These are phyloP conservation scores for Terrapene triunguis DNA, from an alignment of 2,113 vertebrate genomes.

Conservation along the genomic window DNA sequence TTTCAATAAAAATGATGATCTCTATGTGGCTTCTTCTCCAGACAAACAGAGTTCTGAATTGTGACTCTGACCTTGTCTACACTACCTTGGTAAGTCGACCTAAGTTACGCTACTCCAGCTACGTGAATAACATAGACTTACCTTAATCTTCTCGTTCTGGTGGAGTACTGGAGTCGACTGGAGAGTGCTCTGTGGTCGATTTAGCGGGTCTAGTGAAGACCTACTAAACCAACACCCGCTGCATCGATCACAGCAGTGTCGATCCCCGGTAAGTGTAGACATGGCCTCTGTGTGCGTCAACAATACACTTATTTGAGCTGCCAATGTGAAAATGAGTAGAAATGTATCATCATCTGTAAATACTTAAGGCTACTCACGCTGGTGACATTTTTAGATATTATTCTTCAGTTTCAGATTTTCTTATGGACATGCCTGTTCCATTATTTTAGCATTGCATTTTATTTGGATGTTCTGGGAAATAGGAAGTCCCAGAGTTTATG, in stretches of 20 bases:
- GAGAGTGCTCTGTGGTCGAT: no score
- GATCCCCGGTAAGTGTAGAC: no score
- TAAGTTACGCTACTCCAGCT: no score
- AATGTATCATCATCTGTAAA: slow-evolving; percentile 12
- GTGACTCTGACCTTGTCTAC: background rate
- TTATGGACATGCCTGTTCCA: background rate
- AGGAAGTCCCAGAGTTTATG: rapidly evolving
- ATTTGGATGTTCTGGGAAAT: background rate
- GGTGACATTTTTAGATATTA: background rate
- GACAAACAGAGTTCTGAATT: background rate
- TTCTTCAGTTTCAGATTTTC: background rate
- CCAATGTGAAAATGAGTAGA: slow-evolving; percentile 14
- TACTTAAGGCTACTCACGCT: background rate
- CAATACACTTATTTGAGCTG: slow-evolving; percentile 18
- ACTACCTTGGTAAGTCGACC: no score
- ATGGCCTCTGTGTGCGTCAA: background rate
- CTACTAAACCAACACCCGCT: no score
- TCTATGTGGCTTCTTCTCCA: background rate
- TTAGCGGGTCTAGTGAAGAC: no score
- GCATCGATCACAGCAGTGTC: no score
- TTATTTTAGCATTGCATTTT: background rate
- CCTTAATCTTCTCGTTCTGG: no score
- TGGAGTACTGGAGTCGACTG: no score
- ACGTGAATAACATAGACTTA: no score
- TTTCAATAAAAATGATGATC: slow-evolving; percentile 43